These are phyloP conservation scores for Tetraodon nigroviridis DNA, from an alignment of 2,113 vertebrate genomes.

Conservation along the genomic window DNA sequence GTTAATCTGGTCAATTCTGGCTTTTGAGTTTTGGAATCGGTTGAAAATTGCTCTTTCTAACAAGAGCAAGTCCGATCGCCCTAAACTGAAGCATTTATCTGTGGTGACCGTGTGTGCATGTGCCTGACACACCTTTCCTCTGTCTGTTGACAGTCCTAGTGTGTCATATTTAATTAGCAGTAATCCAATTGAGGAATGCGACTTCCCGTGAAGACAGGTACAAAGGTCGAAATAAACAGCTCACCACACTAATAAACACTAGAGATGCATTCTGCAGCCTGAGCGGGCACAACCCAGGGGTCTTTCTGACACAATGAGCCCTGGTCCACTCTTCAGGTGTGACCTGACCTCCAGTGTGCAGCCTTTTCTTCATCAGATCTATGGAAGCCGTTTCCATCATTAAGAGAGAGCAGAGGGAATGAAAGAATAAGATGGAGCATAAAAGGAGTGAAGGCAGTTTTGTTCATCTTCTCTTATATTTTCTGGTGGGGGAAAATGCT, in stretches of 20 bases:
- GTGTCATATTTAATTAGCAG: conserved; percentile 67
- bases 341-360: conserved; percentile 27
- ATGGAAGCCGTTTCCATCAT: conserved; percentile 8
- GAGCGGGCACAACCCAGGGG: conserved; percentile 19
- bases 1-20: too few relatives aligned
- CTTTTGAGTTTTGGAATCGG: too few relatives aligned
- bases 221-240: conserved; percentile 68
- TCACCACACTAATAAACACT: conserved; percentile 55
- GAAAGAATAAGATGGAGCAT: conserved; percentile 18
- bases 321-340: conserved; percentile 28
- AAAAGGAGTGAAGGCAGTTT: conserved; percentile 21
- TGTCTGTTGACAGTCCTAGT: conserved; percentile 55
- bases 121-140: conserved; percentile 42
- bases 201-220: conserved; percentile 67
- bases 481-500: neutral
- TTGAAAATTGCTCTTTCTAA: neutral
- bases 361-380: conserved; percentile 16
- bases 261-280: conserved; percentile 32
- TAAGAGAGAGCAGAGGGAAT: conserved; percentile 16
- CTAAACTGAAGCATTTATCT: neutral
- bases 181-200: conserved; percentile 65
- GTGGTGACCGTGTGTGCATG: conserved; percentile 2
- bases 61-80: neutral
- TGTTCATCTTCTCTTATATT: neutral
- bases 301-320: conserved; percentile 25